These are phyloP conservation scores for Napeogenes inachia DNA, from an alignment of 2,888 invertebrate species.

Conservation along the genomic window DNA sequence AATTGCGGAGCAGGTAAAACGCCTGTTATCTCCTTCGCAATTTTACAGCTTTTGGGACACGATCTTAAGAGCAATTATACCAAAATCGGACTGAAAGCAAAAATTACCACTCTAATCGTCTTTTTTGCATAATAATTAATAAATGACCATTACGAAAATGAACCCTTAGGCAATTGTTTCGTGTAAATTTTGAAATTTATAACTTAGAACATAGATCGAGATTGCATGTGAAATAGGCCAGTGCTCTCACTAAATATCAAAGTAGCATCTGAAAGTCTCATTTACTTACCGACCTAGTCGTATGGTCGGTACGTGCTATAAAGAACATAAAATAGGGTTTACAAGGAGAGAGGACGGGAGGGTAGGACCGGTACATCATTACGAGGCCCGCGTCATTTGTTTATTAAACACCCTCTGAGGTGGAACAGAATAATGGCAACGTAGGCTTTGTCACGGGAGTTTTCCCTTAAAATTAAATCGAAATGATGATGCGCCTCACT, in stretches of 20 bases:
- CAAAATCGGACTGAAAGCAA: slow-evolving; percentile 36
- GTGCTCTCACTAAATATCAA: slow-evolving; percentile 22
- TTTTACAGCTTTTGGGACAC: slow-evolving; percentile 51
- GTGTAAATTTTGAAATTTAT: not conserved
- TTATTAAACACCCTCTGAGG: slow-evolving; percentile 74
- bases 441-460: slow-evolving; percentile 71
- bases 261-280: slow-evolving; percentile 21
- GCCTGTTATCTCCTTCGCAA: slow-evolving; percentile 57
- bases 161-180: not conserved
- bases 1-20: slow-evolving; percentile 47
- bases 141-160: not conserved
- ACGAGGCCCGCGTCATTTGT: slow-evolving; percentile 71
- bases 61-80: slow-evolving; percentile 54
- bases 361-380: slow-evolving; percentile 59
- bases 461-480: slow-evolving; percentile 73
- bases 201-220: not conserved
- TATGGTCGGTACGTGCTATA: slow-evolving; percentile 33
- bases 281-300: slow-evolving; percentile 15
- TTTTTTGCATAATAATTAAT: slow-evolving; percentile 2
- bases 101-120: slow-evolving; percentile 30
- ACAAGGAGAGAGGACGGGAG: slow-evolving; percentile 48
- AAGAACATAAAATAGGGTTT: slow-evolving; percentile 57
- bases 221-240: slow-evolving; percentile 1
- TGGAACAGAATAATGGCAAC: slow-evolving; percentile 72
- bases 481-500: slow-evolving; percentile 71